phyloP scores from a whole-genome alignment of 1,140 invertebrate genomes.

The Idris sp. region DNA sequence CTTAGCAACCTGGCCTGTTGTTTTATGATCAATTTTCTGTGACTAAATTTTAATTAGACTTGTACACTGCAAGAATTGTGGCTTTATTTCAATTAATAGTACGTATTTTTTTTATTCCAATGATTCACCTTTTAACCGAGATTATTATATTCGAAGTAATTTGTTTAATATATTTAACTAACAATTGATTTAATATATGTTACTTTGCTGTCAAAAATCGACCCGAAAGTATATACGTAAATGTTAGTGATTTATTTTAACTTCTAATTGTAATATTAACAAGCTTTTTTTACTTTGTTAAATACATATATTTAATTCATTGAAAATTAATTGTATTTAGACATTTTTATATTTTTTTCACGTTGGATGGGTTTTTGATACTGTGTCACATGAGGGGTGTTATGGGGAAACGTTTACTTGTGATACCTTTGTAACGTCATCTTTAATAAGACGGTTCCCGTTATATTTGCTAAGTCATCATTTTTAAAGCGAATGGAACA shows the following conservation, averaged over 20 bases:
- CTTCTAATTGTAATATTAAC: conserved; percentile 8
- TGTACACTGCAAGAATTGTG: too few relatives aligned
- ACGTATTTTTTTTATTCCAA: too few relatives aligned
- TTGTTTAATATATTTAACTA: too few relatives aligned
- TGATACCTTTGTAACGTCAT: neutral
- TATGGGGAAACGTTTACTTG: conserved; percentile 1
- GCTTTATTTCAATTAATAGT: too few relatives aligned
- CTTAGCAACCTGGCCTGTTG: too few relatives aligned
- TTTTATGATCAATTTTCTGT: too few relatives aligned
- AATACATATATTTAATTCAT: conserved; percentile 16
- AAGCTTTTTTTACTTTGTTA: conserved; percentile 27
- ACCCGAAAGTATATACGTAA: neutral
- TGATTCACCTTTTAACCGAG: too few relatives aligned
- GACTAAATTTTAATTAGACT: too few relatives aligned
- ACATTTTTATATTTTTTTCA: conserved; percentile 8
- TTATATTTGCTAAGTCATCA: conserved; percentile 5
- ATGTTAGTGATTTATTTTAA: conserved; percentile 3
- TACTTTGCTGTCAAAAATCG: conserved; percentile 12
- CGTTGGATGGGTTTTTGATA: neutral
- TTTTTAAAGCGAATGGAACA: conserved; percentile 13
- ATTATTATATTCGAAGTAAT: too few relatives aligned
- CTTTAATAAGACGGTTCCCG: conserved; percentile 4
- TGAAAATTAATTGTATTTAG: neutral
- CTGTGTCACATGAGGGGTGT: neutral
- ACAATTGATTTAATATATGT: too few relatives aligned